Evolutionary conservation across 64 coral and sea anemone genomes (phyloP), one percentile per base, ranked within the genome.

Genomic region (Pocillopora verrucosa): DNA sequence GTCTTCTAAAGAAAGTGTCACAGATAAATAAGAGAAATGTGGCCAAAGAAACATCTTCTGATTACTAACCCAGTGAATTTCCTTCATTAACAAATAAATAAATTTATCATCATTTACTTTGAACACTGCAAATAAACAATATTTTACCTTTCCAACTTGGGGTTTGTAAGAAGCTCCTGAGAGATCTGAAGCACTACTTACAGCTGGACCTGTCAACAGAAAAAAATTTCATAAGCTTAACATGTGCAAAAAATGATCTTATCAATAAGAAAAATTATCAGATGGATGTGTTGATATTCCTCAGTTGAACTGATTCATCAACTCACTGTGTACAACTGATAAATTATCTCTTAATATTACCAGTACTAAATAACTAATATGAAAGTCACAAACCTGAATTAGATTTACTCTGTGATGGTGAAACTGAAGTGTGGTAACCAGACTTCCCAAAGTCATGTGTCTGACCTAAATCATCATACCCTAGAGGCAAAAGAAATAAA

Each of bases 121-220:
- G 57, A 64, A 74, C 1, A 26, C 17, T 16, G 51, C 13, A 70
- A 26, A 70, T 20, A 11, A n/a, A 11, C 20, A 24, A 24, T 10
- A 26, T 59, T 20, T 86, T 79, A 80, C 90, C 65, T 87, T 93
- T 70, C 89, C 88, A 87, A 93, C 86, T 76, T 93, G 94, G 57
- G 87, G 74, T 61, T 96, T 96, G 41, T 96, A 96, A 13, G 94
- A 92, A 58, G 94, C 65, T 61, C 94, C 91, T 65, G 90, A 70
- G 70, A 96, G 87, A 60, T 96, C 94, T 77, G 91, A 77, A 37
- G 94, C 86, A 22, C 87, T 92, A 62, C 94, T 96, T 34, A 82
- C 91, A 88, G 80, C 75, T 77, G 91, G 82, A 35, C 90, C 78
- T 88, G 26, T 34, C 34, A 79, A 89, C 2, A 56, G 3, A 24